Evolutionary conservation across 2,797 vertebrate species (phyloP).

Genomic region (Babyrousa celebensis): DNA sequence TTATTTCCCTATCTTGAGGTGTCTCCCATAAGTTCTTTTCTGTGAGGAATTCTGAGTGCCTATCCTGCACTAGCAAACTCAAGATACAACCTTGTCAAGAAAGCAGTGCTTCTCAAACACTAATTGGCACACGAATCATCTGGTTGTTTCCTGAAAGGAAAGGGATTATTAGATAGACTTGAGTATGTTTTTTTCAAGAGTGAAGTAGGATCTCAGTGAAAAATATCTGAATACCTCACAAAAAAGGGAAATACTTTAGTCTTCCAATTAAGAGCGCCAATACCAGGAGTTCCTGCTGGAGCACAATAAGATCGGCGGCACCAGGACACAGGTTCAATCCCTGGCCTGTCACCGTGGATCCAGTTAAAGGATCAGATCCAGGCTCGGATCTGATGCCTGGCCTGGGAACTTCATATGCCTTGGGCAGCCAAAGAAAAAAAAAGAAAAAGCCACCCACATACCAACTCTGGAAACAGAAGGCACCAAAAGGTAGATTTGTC

Average conservation of each 20-base stretch:
- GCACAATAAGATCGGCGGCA: no score
- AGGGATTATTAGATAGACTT: no score
- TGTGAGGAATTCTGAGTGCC: neutral
- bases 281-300: neutral
- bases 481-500: neutral
- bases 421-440: no score
- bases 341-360: no score
- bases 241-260: neutral
- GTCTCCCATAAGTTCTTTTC: neutral
- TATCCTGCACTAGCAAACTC: neutral
- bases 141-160: neutral
- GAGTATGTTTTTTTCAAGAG: no score
- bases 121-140: constrained; percentile 29
- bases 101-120: constrained; percentile 11
- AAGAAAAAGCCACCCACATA: neutral
- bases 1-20: neutral
- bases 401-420: no score
- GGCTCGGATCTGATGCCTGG: no score
- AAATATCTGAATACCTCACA: no score
- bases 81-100: constrained; percentile 7
- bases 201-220: no score
- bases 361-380: no score
- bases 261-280: constrained; percentile 5
- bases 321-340: no score
- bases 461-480: neutral